These are phyloP conservation scores for Seira musarum DNA, from an alignment of 2,888 invertebrate species.

Conservation along the genomic window DNA sequence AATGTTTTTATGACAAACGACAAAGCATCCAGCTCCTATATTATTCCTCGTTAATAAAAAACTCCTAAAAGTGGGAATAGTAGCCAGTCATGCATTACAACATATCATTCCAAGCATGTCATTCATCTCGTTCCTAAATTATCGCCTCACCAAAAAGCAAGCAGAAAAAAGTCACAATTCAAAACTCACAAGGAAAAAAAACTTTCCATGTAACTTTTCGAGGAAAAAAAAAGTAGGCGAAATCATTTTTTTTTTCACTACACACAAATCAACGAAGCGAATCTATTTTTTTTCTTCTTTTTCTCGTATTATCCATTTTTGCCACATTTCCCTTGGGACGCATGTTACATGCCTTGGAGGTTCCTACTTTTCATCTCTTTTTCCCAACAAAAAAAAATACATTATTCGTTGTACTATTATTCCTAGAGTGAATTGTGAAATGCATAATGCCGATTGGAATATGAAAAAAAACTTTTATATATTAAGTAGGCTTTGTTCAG, in stretches of 20 bases:
- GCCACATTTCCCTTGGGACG: slow-evolving; percentile 34
- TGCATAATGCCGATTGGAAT: neutral
- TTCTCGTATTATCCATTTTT: slow-evolving; percentile 35
- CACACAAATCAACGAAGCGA: slow-evolving; percentile 21
- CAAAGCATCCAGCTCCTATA: no score
- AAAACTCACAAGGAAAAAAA: no score
- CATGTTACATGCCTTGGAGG: slow-evolving; percentile 3
- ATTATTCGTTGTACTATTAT: neutral
- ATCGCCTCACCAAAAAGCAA: no score
- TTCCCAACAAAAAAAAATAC: neutral
- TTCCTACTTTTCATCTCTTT: neutral
- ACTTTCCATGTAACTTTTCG: no score
- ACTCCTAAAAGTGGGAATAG: no score
- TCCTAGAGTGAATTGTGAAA: neutral
- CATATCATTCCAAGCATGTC: slow-evolving; percentile 22
- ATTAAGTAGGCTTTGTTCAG: no score
- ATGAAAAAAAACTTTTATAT: neutral
- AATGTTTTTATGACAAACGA: no score
- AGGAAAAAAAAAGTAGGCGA: neutral
- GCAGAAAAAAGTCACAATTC: no score
- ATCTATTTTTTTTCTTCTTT: slow-evolving; percentile 26
- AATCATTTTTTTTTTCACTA: neutral
- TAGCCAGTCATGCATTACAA: slow-evolving; percentile 21
- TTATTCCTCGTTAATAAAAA: no score
- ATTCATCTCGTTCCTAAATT: slow-evolving; percentile 16